Evolutionary conservation across 1,140 invertebrate species (phyloP).

Genomic region (Plectrocnemia conspersa): DNA sequence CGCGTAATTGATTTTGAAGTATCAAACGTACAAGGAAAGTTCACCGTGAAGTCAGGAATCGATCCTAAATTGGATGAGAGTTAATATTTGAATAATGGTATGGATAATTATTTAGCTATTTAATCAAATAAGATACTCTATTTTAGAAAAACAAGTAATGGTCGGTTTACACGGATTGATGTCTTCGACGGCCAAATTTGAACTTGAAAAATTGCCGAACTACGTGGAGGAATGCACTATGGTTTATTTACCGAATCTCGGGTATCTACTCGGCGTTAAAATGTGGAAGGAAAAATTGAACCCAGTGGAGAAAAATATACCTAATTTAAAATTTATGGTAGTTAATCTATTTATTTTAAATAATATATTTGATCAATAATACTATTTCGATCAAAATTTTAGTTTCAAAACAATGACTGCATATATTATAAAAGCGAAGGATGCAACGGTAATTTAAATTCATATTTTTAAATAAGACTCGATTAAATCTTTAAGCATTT

Average conservation of each 20-base stretch:
- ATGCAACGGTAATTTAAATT: constrained; percentile 58
- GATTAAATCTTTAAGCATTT: background rate
- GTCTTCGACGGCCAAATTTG: constrained; percentile 61
- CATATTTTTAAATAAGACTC: constrained; percentile 1
- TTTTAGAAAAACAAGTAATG: constrained; percentile 49
- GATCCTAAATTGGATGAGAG: constrained; percentile 63
- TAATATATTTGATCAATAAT: constrained; percentile 7
- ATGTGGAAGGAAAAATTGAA: constrained; percentile 54
- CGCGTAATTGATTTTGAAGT: constrained; percentile 65
- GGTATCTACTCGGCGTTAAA: constrained; percentile 69
- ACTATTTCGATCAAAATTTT: constrained; percentile 26
- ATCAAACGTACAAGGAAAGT: constrained; percentile 56
- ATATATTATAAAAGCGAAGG: constrained; percentile 71
- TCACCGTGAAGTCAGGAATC: constrained; percentile 63
- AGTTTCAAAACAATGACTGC: constrained; percentile 62
- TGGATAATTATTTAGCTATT: background rate
- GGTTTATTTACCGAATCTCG: constrained; percentile 76
- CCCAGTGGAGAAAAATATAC: constrained; percentile 53
- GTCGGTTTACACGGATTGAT: constrained; percentile 54
- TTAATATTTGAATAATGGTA: constrained; percentile 46
- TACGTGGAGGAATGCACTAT: constrained; percentile 68
- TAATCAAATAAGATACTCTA: constrained; percentile 13
- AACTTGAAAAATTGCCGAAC: constrained; percentile 61
- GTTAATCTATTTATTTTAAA: too few species aligned
- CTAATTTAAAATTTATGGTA: constrained; percentile 68